phyloP scores from a whole-genome alignment of 2,888 invertebrate genomes.

The Eubasilissa splendida region DNA sequence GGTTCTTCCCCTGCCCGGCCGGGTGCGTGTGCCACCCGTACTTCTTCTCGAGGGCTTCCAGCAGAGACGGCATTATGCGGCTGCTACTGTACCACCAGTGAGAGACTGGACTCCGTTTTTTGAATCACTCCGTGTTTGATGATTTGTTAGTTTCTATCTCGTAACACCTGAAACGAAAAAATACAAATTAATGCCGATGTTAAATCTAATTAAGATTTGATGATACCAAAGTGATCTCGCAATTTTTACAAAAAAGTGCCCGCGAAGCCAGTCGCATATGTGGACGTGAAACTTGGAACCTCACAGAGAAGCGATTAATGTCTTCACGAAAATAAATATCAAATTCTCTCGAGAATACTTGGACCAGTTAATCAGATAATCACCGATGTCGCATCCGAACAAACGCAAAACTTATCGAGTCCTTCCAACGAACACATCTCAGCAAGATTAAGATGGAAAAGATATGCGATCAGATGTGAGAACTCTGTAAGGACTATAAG shows the following conservation, averaged over 20 bases:
- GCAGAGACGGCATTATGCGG: slow-evolving; percentile 85
- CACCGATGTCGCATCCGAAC: too few species aligned
- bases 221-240: background rate
- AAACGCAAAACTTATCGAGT: too few species aligned
- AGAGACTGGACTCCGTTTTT: background rate
- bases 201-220: too few species aligned
- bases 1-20: slow-evolving; percentile 70
- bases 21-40: slow-evolving; percentile 75
- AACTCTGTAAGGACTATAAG: too few species aligned
- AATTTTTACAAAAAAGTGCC: background rate
- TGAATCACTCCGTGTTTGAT: background rate
- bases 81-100: background rate
- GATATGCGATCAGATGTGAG: too few species aligned
- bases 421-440: too few species aligned
- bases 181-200: background rate
- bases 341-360: too few species aligned
- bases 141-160: background rate
- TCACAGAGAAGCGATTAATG: background rate
- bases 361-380: too few species aligned
- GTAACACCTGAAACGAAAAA: slow-evolving; percentile 31
- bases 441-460: too few species aligned
- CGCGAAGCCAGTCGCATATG: too few species aligned
- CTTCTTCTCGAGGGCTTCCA: slow-evolving; percentile 92
- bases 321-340: too few species aligned
- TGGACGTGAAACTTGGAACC: background rate